Conservation (phyloP, 2,113 vertebrate species). For the Ramphastos sulfuratus region DNA sequence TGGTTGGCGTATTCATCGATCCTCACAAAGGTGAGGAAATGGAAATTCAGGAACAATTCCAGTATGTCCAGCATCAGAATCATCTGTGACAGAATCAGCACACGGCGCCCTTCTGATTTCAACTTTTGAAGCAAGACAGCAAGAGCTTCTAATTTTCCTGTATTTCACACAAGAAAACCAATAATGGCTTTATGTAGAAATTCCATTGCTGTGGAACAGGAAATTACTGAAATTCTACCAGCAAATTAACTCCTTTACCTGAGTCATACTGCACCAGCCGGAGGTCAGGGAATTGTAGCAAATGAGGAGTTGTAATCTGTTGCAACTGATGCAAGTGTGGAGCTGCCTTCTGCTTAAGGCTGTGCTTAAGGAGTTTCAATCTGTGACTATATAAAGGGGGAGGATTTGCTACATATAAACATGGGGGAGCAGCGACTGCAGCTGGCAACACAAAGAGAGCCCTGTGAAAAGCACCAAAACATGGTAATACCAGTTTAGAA, state of each 20-base stretch:
- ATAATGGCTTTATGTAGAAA: background rate
- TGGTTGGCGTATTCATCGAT: slow-evolving; percentile 91
- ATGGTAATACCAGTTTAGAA: background rate
- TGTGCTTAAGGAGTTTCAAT: slow-evolving; percentile 76
- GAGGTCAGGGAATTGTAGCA: slow-evolving; percentile 85
- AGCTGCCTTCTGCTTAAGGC: slow-evolving; percentile 74
- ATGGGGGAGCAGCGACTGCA: slow-evolving; percentile 83
- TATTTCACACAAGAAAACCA: background rate
- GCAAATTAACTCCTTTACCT: slow-evolving; percentile 72
- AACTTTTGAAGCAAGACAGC: slow-evolving; percentile 91
- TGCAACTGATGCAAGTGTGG: slow-evolving; percentile 80
- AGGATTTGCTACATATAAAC: slow-evolving; percentile 84
- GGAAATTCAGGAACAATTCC: slow-evolving; percentile 88
- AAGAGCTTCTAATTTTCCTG: slow-evolving; percentile 95
- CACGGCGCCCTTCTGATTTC: slow-evolving; percentile 87
- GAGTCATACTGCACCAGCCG: slow-evolving; percentile 93
- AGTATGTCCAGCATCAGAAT: slow-evolving; percentile 91
- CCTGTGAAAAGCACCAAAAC: slow-evolving; percentile 69
- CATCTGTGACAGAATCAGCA: slow-evolving; percentile 95
- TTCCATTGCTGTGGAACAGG: background rate
- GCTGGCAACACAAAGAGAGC: slow-evolving; percentile 84
- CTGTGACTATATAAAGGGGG: slow-evolving; percentile 80
- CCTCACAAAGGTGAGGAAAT: slow-evolving; percentile 88
- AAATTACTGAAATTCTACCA: background rate
- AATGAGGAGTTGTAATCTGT: slow-evolving; percentile 64